These are phyloP conservation scores for Theodoxus fluviatilis DNA, from an alignment of 2,888 invertebrate genomes.

Conservation along the genomic window DNA sequence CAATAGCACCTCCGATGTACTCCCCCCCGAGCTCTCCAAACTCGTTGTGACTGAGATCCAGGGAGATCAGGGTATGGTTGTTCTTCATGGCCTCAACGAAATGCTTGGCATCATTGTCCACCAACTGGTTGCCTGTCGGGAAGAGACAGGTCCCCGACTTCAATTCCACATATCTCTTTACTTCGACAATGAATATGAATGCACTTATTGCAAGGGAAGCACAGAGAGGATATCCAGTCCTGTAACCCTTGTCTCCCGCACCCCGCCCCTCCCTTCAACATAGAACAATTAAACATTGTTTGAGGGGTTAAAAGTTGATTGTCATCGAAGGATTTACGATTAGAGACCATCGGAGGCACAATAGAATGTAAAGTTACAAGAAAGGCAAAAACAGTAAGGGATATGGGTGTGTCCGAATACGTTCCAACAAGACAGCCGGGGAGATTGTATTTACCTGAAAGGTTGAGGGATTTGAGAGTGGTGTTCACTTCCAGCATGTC, in stretches of 20 bases:
- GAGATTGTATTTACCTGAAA: conserved; percentile 47
- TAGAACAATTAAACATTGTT: too few species aligned
- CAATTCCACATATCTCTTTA: neutral
- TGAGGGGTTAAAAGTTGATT: too few species aligned
- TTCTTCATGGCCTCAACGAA: conserved; percentile 55
- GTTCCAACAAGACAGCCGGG: neutral
- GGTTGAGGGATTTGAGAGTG: conserved; percentile 54
- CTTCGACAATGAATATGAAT: neutral
- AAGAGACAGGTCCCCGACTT: conserved; percentile 6
- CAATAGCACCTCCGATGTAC: conserved; percentile 53
- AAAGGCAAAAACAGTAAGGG: too few species aligned
- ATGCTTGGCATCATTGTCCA: conserved; percentile 48
- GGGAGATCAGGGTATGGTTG: conserved; percentile 53
- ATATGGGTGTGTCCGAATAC: too few species aligned
- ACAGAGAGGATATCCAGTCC: too few species aligned
- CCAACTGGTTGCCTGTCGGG: conserved; percentile 54
- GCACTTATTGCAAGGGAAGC: neutral
- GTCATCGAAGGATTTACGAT: too few species aligned
- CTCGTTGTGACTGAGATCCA: conserved; percentile 59
- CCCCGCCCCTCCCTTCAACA: too few species aligned
- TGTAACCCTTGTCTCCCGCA: too few species aligned
- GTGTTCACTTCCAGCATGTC: conserved; percentile 60
- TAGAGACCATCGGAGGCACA: too few species aligned
- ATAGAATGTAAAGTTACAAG: too few species aligned
- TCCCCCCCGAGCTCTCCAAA: conserved; percentile 57